These are phyloP conservation scores for Rhombomys opimus DNA, from an alignment of 2,113 vertebrate genomes.

Conservation along the genomic window DNA sequence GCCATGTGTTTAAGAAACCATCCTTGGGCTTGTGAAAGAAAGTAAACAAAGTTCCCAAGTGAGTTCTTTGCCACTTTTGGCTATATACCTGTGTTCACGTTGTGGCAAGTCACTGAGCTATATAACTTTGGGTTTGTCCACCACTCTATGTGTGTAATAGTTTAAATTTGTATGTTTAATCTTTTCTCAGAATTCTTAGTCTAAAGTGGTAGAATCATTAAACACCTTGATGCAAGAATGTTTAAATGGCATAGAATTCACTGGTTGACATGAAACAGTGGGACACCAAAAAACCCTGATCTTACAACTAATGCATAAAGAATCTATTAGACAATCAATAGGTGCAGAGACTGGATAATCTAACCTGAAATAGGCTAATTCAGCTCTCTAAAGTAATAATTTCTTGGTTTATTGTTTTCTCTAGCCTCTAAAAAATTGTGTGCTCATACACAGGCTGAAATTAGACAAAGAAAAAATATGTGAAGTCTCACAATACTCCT, in stretches of 20 bases:
- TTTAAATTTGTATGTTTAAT: constrained; percentile 55
- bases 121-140: constrained; percentile 34
- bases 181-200: background rate
- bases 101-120: background rate
- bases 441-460: background rate
- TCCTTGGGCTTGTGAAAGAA: constrained; percentile 9
- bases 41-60: constrained; percentile 60
- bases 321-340: constrained; percentile 19
- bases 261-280: constrained; percentile 26
- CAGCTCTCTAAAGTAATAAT: constrained; percentile 55
- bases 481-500: constrained; percentile 55
- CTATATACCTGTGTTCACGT: background rate
- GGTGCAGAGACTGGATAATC: background rate
- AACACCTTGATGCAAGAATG: constrained; percentile 3
- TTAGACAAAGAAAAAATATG: constrained; percentile 15
- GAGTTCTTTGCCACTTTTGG: constrained; percentile 51
- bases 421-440: background rate
- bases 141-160: background rate
- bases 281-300: background rate
- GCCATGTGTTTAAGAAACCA: constrained; percentile 57
- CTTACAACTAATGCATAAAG: background rate
- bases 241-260: constrained; percentile 9
- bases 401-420: constrained; percentile 15
- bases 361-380: constrained; percentile 39
- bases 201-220: constrained; percentile 36